These are phyloP conservation scores for Strix uralensis DNA, from an alignment of 2,113 vertebrate species.

Conservation along the genomic window DNA sequence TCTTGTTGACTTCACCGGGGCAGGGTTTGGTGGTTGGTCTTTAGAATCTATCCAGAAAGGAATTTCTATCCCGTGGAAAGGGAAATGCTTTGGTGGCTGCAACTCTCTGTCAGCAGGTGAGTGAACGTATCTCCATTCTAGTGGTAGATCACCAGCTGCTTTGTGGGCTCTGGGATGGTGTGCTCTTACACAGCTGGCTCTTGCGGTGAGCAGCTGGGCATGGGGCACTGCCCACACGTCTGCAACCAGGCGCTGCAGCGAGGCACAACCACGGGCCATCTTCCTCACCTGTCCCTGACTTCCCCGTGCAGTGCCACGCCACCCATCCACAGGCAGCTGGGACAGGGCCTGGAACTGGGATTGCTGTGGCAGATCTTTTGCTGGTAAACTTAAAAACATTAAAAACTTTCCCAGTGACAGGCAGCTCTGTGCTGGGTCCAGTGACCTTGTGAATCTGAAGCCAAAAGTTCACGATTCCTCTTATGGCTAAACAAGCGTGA, in stretches of 20 bases:
- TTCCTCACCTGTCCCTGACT: background rate
- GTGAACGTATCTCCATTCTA: accelerated
- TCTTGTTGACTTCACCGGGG: background rate
- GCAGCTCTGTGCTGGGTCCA: background rate
- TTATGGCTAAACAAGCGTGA: background rate
- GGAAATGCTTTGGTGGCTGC: background rate
- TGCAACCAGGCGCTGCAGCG: background rate
- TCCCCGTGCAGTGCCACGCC: accelerated
- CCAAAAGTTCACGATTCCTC: background rate
- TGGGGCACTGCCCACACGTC: accelerated
- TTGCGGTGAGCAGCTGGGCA: background rate
- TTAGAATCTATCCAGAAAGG: background rate
- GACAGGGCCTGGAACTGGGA: background rate
- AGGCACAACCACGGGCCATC: background rate
- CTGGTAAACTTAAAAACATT: background rate
- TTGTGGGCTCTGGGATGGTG: background rate
- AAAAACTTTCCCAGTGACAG: background rate
- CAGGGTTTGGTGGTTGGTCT: background rate
- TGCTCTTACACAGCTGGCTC: background rate
- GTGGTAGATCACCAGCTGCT: background rate
- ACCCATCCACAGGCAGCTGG: background rate
- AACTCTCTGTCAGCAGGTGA: background rate
- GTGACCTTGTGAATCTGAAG: background rate
- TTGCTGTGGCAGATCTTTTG: background rate
- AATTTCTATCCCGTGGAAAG: background rate